phyloP scores from a whole-genome alignment of 2,113 vertebrate genomes.

The Castor canadensis region DNA sequence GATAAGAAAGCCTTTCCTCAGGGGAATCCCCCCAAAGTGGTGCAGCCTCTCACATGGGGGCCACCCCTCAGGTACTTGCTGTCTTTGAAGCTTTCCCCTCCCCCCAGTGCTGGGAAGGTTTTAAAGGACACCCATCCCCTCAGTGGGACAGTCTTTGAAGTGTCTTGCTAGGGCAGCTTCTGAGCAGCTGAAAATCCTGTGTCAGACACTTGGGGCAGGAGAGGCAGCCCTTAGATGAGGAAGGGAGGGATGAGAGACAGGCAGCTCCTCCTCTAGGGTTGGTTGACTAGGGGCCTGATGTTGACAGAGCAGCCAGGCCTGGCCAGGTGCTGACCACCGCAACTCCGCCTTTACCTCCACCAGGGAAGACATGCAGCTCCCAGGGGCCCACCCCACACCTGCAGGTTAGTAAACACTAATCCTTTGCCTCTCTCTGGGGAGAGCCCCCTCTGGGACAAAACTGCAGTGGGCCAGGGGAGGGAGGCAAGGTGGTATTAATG shows the following conservation, averaged over 20 bases:
- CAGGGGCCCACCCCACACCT: no score
- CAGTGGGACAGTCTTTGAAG: constrained; percentile 81
- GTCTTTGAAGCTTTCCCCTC: constrained; percentile 80
- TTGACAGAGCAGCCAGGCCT: not conserved
- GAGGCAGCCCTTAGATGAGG: not conserved
- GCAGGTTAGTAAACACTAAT: rapidly evolving
- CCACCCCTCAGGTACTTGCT: constrained; percentile 73
- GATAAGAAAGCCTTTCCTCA: constrained; percentile 77
- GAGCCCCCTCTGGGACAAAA: not conserved
- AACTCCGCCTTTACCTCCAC: no score
- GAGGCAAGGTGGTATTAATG: rapidly evolving
- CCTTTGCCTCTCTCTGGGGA: not conserved
- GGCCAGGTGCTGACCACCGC: rapidly evolving
- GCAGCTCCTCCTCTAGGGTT: not conserved
- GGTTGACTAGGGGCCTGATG: not conserved
- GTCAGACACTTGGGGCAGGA: constrained; percentile 39
- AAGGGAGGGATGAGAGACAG: not conserved
- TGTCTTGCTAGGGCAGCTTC: constrained; percentile 67
- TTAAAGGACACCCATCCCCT: constrained; percentile 74
- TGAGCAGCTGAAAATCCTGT: not conserved
- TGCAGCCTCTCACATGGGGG: constrained; percentile 75
- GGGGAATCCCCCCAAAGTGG: constrained; percentile 74
- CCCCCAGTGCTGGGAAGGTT: constrained; percentile 77
- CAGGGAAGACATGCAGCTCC: not conserved
- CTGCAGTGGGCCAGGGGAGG: rapidly evolving